Conservation (phyloP, 2,888 invertebrate species). For the Spodoptera exigua region DNA sequence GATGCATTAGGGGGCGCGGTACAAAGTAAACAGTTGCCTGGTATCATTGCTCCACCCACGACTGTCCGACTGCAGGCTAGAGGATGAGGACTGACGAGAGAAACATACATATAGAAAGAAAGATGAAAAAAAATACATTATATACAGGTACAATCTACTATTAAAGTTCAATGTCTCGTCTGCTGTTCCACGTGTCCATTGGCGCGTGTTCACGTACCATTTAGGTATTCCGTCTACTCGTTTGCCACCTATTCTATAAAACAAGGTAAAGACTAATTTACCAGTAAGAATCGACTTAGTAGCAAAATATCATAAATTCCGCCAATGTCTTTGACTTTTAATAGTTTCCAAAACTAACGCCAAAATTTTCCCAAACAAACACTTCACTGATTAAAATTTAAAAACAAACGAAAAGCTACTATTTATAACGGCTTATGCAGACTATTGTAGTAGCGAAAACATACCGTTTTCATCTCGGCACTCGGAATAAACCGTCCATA, state of each 20-base stretch:
- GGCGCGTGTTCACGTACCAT: neutral
- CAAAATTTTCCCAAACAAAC: too few relatives aligned
- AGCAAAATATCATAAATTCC: too few relatives aligned
- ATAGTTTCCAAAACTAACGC: too few relatives aligned
- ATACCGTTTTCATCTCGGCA: conserved; percentile 36
- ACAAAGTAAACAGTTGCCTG: conserved; percentile 72
- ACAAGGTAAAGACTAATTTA: neutral
- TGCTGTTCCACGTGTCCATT: too few relatives aligned
- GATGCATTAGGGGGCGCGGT: conserved; percentile 76
- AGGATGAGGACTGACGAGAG: conserved; percentile 31
- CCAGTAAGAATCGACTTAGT: too few relatives aligned
- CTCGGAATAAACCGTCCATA: conserved; percentile 39
- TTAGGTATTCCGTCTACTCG: neutral
- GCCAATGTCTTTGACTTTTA: too few relatives aligned
- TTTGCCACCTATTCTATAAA: neutral
- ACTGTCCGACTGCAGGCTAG: conserved; percentile 55
- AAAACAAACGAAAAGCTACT: neutral
- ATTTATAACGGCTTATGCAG: neutral
- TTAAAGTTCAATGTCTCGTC: too few relatives aligned
- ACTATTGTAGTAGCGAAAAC: neutral
- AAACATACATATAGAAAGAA: neutral
- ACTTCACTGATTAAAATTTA: neutral
- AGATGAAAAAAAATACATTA: too few relatives aligned
- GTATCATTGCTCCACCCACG: conserved; percentile 64
- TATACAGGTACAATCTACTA: too few relatives aligned